A percentile compares a stretch with the other conserved stretches of the same genome.
Conservation (phyloP, 2,113 vertebrate species). For the Tichodroma muraria region DNA sequence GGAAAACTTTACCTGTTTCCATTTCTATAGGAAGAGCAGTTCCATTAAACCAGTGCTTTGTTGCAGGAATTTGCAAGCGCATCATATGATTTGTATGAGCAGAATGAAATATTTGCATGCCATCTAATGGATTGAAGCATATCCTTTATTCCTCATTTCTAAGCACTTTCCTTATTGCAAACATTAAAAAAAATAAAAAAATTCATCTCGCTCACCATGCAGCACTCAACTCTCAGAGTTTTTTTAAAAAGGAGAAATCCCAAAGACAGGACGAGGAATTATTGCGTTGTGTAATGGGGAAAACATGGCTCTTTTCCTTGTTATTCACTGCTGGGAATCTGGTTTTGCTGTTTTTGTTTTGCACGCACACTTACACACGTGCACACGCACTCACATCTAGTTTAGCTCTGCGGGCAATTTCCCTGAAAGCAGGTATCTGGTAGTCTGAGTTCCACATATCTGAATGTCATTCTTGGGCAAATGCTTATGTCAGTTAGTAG, state of each 20-base stretch:
- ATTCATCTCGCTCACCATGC: not conserved
- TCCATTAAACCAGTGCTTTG: constrained; percentile 29
- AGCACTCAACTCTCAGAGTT: not conserved
- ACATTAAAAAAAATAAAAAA: not conserved
- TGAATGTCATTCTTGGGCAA: constrained; percentile 26
- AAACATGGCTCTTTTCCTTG: not conserved
- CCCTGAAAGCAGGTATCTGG: not conserved
- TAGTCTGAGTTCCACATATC: not conserved
- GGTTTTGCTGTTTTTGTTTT: not conserved
- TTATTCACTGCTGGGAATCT: not conserved
- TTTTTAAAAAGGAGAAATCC: not conserved
- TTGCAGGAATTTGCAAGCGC: constrained; percentile 6
- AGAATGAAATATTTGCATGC: constrained; percentile 31
- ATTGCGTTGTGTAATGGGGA: not conserved
- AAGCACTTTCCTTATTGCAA: not conserved
- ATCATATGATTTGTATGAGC: constrained; percentile 12
- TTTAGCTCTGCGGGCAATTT: not conserved
- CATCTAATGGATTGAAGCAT: not conserved
- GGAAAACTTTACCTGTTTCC: constrained; percentile 38
- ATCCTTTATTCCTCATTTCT: constrained; percentile 1
- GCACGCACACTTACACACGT: not conserved
- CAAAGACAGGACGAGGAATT: not conserved
- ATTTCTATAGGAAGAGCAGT: constrained; percentile 36
- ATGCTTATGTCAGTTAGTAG: not conserved
- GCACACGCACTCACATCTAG: rapidly evolving